These are phyloP conservation scores for Drosophila lini DNA, from an alignment of 1,140 invertebrate species.

Conservation along the genomic window DNA sequence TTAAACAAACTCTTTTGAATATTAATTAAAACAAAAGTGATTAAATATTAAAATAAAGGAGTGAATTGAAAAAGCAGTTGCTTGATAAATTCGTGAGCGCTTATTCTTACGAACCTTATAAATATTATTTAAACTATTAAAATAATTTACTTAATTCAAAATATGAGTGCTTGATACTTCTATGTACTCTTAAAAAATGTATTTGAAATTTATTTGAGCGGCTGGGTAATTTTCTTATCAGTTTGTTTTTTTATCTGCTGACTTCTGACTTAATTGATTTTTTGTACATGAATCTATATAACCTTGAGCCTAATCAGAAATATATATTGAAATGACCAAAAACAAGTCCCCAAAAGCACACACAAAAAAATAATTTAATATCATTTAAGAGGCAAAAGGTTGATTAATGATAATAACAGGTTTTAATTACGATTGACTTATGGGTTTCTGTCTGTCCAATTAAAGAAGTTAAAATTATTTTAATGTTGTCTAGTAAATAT, in stretches of 20 bases:
- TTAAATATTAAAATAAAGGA: no score
- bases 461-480: background rate
- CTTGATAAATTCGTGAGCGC: no score
- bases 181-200: no score
- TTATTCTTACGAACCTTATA: no score
- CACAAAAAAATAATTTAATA: background rate
- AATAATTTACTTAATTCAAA: no score
- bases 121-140: no score
- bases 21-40: background rate
- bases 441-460: background rate
- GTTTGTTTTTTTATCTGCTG: background rate
- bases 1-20: background rate
- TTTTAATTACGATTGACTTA: slow-evolving; percentile 1
- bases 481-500: background rate
- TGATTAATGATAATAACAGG: slow-evolving; percentile 4
- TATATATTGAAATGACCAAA: background rate
- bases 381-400: no score
- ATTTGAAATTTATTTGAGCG: background rate
- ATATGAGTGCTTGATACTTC: no score
- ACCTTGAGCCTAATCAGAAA: background rate
- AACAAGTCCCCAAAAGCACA: background rate
- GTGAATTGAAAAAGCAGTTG: no score
- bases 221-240: no score
- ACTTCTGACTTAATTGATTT: background rate
- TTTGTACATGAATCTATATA: background rate